Evolutionary conservation across 1,140 invertebrate species (phyloP), one percentile per base, ranked within the genome.

Genomic region (Eurosta solidaginis): DNA sequence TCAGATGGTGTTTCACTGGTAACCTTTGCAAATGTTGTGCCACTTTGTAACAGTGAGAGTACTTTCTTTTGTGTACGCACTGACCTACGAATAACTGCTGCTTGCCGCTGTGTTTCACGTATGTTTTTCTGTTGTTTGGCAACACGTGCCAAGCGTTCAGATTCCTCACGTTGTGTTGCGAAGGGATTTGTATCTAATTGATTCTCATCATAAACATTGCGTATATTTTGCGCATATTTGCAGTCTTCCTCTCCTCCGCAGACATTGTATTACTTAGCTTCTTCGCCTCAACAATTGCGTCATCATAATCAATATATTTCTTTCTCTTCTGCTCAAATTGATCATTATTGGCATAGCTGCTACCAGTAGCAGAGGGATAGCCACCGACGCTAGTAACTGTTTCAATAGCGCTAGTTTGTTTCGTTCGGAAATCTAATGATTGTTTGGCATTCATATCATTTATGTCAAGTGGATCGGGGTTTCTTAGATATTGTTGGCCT

Each of bases 141-240:
- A 33, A 96, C 93, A n/a, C 94, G 89, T 17, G 93, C 90, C 68
- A 96, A 89, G 85, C 97, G 90, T 85, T 98, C 96, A 81, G 94
- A 93, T 89, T 98, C 97, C 85, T 97, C 96, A 42, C 95, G 90
- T 86, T 98, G 96, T 2, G 97, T 97, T 27, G 93, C 93, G n/a
- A 97, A 85, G 6, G 97, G 98, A 9, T 95, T 94, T 80, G 95
- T 94, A 85, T 98, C 97, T 59, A 99, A 88, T 83, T 98, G 95
- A 75, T 94, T 94, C 82, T 97, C 96, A 83, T 95, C 93, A 91
- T 97, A 94, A 1, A 98, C 96, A 88, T 97, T 95, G 49, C 96
- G 91, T 81, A 96, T 96, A 82, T 96, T 96, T 94, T 90, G 22
- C 95, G 89, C 81, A 96, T 91, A 85, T 94, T 94, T 25, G 92